Conservation (phyloP, 2,888 invertebrate species). For the Aphidoletes aphidimyza region DNA sequence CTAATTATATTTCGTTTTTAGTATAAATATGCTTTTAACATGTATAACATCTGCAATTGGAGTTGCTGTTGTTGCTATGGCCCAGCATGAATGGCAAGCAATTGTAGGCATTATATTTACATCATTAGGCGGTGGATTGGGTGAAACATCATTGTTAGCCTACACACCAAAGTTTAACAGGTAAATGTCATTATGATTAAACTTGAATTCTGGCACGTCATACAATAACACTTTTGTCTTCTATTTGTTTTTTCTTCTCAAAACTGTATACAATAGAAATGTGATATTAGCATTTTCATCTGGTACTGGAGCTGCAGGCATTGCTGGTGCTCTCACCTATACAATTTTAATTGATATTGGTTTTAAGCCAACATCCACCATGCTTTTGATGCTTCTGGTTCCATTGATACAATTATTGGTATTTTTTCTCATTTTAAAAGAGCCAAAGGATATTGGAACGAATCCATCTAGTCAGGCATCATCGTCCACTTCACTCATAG, state of each 20-base stretch:
- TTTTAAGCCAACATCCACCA: constrained; percentile 70
- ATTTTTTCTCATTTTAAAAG: constrained; percentile 66
- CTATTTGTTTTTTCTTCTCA: too few species aligned
- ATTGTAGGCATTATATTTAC: constrained; percentile 78
- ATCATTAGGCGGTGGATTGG: constrained; percentile 80
- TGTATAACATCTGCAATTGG: constrained; percentile 72
- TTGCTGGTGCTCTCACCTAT: constrained; percentile 82
- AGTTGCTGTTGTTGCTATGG: constrained; percentile 76
- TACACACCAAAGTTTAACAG: constrained; percentile 77
- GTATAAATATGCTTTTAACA: constrained; percentile 71
- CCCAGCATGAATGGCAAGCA: constrained; percentile 71
- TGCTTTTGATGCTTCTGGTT: constrained; percentile 77
- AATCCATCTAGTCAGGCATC: background rate
- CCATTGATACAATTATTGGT: constrained; percentile 74
- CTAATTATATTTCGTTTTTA: constrained; percentile 62
- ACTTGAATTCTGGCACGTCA: too few species aligned
- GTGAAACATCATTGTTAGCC: constrained; percentile 81
- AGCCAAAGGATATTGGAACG: too few species aligned
- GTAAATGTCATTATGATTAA: constrained; percentile 64
- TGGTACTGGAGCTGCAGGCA: constrained; percentile 83
- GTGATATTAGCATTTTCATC: constrained; percentile 86
- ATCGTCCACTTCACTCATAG: background rate
- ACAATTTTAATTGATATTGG: constrained; percentile 73
- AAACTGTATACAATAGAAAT: too few species aligned
- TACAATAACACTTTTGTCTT: too few species aligned